Base-by-base conservation (phyloP, 2,113 vertebrate genomes). In the Actinemys pallida region DNA sequence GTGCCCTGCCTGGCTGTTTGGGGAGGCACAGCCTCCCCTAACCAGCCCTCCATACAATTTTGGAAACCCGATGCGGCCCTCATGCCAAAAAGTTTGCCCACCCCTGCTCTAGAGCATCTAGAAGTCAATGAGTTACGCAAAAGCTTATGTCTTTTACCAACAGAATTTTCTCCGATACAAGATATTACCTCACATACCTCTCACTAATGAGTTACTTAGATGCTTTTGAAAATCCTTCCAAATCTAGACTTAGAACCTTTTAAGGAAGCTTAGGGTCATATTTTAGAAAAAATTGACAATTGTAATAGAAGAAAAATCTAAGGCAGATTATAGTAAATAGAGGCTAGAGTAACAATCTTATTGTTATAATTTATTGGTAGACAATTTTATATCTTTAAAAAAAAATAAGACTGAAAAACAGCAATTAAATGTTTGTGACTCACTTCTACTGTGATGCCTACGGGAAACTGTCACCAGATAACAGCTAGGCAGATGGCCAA, bases 401-500 rank as follows among this genome's bases (percentile, higher is more conserved):
- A 89, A n/a, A 69, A 27, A 13, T 13, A 83, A 53, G 9, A 39
- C 91, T 57, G 53, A 14, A 39, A 92, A 53, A 89, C 56, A 91
- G 83, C 45, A 89, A 49, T 19, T 0, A 62, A 11, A 91, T n/a
- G 54, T 85, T 93, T 90, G 53, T 86, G 81, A 81, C 49, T 88
- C 72, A 39, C 8, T 92, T 89, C 62, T 89, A 47, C 47, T 25
- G 56, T 35, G 45, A 45, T 56, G 81, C 90, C 62, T 76, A 31
- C 81, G 93, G 93, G 90, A 95, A 94, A 94, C 56, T 0, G 10
- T 87, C 94, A 86, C 27, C 78, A 92, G 90, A 93, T 14, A 91
- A 93, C 83, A 88, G 88, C 90, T 78, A 81, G 95, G 94, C 95
- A 88, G 87, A 87, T 90, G 95, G 95, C 94, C 95, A 97, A 92